Base-by-base conservation (phyloP, 2,113 vertebrate species). In the Pachyramphus minor region DNA sequence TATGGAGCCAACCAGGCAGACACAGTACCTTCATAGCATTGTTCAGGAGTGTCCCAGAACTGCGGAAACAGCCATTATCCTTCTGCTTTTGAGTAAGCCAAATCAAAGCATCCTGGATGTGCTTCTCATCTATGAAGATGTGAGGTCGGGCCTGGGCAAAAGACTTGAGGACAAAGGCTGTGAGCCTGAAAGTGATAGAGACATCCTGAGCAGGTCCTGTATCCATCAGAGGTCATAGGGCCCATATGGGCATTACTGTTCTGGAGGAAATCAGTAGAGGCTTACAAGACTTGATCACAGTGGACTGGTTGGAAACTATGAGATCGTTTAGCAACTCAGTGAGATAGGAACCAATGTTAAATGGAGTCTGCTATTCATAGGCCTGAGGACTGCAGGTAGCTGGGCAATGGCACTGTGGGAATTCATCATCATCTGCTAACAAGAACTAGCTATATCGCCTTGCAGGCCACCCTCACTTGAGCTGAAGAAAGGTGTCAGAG, bases 121-220 rank as follows among this genome's bases (percentile, higher is more conserved):
- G 92, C 19, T 22, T 50, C 58, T 98, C 93, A 4, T 98, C 96
- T 28, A 98, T 97, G 94, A 96, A 98, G 91, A 98, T 97, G 8
- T 97, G 60, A 47, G 2, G 14, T 44, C 52, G 92, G 63, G 98
- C 97, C 82, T 93, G 97, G 19, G 96, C 96, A 66, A 98, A 98
- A 33, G 95, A 96, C 97, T 98, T 98, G 83, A 98, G 93, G 42
- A 98, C 97, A 87, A 98, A 98, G 19, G 98, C 98, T 2, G 98
- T 98, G 60, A 98, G 96, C 98, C 98, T 98, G 84, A 17, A 60
- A 37, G 47, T 13, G 33, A 60, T 4, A 96, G 95, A 98, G 88
- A 18, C 3, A 97, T 91, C 11, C 52, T 90, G 25, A 23, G 4
- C 15, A 94, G 90, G 31, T 96, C 95, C 41, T 76, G 20, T 11